Percentiles rank a stretch among this genome's conserved stretches.
phyloP scores from a whole-genome alignment of 2,797 vertebrate genomes.

The Xiphophorus birchmanni region DNA sequence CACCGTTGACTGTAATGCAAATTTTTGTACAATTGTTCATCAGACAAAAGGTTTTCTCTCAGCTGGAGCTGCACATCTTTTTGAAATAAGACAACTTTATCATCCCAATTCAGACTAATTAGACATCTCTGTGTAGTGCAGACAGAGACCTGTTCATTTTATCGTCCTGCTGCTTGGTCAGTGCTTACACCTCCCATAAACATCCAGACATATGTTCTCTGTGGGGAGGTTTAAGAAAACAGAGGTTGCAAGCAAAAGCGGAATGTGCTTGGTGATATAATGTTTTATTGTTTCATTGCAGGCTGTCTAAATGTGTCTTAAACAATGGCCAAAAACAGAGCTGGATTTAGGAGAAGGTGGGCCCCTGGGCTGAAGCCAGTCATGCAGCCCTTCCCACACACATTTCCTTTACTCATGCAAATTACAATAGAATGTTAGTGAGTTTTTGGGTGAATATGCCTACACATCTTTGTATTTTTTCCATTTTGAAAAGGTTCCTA shows the following conservation, averaged over 20 bases:
- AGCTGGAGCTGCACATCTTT: background rate
- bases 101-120: conserved; percentile 2
- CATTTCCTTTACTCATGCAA: background rate
- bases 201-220: background rate
- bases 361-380: background rate
- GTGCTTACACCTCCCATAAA: background rate
- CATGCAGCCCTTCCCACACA: background rate
- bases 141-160: background rate
- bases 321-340: background rate
- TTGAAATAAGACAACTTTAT: background rate
- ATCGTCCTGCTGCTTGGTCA: background rate
- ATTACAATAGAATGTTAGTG: background rate
- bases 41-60: background rate
- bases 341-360: conserved; percentile 4
- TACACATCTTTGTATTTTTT: background rate
- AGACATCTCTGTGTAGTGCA: background rate
- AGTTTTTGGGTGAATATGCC: background rate
- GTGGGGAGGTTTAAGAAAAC: background rate
- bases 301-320: background rate
- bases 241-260: background rate
- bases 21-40: background rate
- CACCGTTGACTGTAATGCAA: background rate
- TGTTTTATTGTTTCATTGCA: background rate
- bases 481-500: background rate
- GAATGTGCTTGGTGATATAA: background rate